phyloP scores from a whole-genome alignment of 2,113 vertebrate species.

The Chionodraco myersi region DNA sequence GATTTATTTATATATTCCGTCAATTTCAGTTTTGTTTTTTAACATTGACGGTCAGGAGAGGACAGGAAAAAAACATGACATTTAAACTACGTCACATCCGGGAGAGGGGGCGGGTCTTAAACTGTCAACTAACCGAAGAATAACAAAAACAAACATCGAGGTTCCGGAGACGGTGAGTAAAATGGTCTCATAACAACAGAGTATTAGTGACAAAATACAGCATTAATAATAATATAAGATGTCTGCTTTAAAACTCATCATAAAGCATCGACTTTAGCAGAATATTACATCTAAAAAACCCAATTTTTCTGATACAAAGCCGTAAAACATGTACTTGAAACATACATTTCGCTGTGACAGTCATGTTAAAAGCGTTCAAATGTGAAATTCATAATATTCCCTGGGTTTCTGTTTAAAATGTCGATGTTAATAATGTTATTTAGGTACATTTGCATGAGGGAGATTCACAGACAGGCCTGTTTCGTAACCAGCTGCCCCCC shows the following conservation, averaged over 20 bases:
- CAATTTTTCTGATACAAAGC: neutral
- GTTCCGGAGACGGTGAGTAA: constrained; percentile 64
- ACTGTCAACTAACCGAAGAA: constrained; percentile 65
- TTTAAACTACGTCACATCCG: constrained; percentile 73
- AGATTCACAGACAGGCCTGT: constrained; percentile 23
- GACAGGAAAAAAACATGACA: neutral
- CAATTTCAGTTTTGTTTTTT: neutral
- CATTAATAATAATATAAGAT: fast-evolving
- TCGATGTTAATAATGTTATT: neutral
- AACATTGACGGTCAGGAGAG: neutral
- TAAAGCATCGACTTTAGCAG: neutral
- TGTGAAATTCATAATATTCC: neutral
- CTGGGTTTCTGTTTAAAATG: too few species aligned
- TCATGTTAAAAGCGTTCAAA: neutral
- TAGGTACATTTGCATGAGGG: neutral
- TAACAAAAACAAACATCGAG: constrained; percentile 68
- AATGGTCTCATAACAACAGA: neutral
- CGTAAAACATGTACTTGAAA: neutral
- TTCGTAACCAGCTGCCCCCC: neutral
- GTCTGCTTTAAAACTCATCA: too few species aligned
- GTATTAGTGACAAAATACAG: neutral
- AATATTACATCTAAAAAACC: neutral
- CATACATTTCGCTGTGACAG: neutral
- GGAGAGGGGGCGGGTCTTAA: constrained; percentile 52
- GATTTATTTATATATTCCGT: neutral